Evolutionary conservation across 92 coral and sea anemone species (phyloP).

Genomic region (Paramuricea clavata): DNA sequence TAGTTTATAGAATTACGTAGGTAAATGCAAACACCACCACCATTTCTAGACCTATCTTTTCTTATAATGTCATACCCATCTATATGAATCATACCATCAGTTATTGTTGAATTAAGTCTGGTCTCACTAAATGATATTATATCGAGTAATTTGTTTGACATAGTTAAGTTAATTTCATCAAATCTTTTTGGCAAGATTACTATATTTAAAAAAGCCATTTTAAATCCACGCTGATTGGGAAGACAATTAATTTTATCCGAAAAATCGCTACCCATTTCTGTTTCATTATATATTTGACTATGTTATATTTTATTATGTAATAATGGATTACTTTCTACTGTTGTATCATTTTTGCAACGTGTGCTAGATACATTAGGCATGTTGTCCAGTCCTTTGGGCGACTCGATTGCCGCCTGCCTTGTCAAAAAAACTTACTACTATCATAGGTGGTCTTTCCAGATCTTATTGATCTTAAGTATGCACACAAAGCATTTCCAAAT

Average conservation of each 20-base stretch:
- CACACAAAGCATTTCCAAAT: too few relatives aligned
- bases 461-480: too few relatives aligned
- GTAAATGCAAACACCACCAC: slow-evolving; percentile 22
- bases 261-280: background rate
- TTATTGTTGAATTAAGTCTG: background rate
- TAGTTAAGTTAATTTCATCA: slow-evolving; percentile 5
- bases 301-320: too few relatives aligned
- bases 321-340: too few relatives aligned
- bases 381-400: slow-evolving; percentile 23
- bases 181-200: background rate
- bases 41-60: background rate
- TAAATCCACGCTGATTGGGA: background rate
- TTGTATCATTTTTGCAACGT: background rate
- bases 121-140: background rate
- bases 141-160: background rate
- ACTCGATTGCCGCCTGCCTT: background rate
- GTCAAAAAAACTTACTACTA: background rate
- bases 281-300: background rate
- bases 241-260: slow-evolving; percentile 1
- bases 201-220: background rate
- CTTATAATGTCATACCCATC: background rate
- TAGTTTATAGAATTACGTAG: background rate
- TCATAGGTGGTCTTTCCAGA: too few relatives aligned
- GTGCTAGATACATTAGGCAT: background rate
- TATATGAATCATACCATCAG: background rate